These are phyloP conservation scores for Chionomys nivalis DNA, from an alignment of 2,113 vertebrate genomes.

Conservation along the genomic window DNA sequence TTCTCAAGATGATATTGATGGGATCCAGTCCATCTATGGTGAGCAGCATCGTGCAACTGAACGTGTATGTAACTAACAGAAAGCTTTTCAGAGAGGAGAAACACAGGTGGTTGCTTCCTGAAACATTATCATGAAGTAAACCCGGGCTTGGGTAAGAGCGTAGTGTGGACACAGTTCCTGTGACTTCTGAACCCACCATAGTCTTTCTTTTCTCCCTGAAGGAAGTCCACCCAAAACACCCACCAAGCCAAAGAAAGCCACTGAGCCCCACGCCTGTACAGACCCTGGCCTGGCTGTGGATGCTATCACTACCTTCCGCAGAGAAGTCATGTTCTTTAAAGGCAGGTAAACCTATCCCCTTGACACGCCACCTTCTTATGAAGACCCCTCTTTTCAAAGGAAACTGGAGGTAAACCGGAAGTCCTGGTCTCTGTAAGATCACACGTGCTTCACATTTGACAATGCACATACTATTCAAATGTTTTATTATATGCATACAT, in stretches of 20 bases:
- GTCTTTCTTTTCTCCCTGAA: slow-evolving; percentile 69
- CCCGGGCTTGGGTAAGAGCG: slow-evolving; percentile 41
- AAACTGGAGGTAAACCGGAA: not conserved
- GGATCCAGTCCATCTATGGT: slow-evolving; percentile 97
- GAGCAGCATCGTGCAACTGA: slow-evolving; percentile 66
- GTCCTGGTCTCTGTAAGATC: not conserved
- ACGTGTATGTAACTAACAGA: not conserved
- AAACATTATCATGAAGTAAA: slow-evolving; percentile 59
- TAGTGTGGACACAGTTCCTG: slow-evolving; percentile 43
- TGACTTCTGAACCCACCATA: slow-evolving; percentile 40
- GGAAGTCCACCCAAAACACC: slow-evolving; percentile 72
- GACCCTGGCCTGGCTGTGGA: slow-evolving; percentile 88
- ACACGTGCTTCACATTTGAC: not conserved
- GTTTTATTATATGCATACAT: not conserved
- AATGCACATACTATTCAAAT: not conserved
- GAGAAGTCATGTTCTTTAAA: slow-evolving; percentile 94
- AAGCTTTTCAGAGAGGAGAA: slow-evolving; percentile 48
- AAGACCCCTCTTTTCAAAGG: slow-evolving; percentile 15
- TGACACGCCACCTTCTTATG: not conserved
- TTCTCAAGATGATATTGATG: slow-evolving; percentile 90
- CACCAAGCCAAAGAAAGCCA: slow-evolving; percentile 71
- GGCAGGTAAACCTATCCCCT: slow-evolving; percentile 87
- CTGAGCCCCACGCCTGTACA: slow-evolving; percentile 86
- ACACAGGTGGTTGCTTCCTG: slow-evolving; percentile 59
- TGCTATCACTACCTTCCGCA: slow-evolving; percentile 89